Conservation (phyloP, 1,140 invertebrate genomes). For the Platyscapa corneri region DNA sequence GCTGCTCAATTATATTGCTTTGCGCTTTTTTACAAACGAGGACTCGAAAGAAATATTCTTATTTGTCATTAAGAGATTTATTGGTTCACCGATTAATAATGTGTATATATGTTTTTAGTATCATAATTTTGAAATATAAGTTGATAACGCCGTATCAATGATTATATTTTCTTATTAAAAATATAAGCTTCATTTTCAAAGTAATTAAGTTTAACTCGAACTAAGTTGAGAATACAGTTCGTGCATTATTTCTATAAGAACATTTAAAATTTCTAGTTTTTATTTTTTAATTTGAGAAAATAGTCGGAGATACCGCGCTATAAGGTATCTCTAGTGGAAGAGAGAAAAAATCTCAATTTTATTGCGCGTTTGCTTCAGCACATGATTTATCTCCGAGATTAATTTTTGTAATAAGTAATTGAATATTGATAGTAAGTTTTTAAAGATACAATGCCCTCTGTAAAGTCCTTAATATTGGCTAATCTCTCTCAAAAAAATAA, state of each 20-base stretch:
- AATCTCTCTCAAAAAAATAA: background rate
- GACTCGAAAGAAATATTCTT: background rate
- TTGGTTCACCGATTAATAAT: background rate
- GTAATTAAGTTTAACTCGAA: background rate
- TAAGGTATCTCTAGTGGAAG: too few relatives aligned
- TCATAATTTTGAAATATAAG: background rate
- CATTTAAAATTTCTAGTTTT: too few relatives aligned
- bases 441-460: background rate
- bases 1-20: background rate
- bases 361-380: background rate
- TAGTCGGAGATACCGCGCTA: too few relatives aligned
- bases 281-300: too few relatives aligned
- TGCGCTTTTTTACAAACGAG: too few relatives aligned
- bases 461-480: background rate
- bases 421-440: slow-evolving; percentile 1
- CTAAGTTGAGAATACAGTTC: background rate
- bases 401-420: slow-evolving; percentile 10
- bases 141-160: background rate
- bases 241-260: too few relatives aligned
- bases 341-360: background rate
- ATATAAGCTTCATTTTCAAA: background rate
- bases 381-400: background rate
- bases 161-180: background rate
- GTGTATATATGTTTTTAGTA: background rate
- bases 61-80: background rate